These are phyloP conservation scores for Nicator chloris DNA, from an alignment of 2,113 vertebrate species.

Conservation along the genomic window DNA sequence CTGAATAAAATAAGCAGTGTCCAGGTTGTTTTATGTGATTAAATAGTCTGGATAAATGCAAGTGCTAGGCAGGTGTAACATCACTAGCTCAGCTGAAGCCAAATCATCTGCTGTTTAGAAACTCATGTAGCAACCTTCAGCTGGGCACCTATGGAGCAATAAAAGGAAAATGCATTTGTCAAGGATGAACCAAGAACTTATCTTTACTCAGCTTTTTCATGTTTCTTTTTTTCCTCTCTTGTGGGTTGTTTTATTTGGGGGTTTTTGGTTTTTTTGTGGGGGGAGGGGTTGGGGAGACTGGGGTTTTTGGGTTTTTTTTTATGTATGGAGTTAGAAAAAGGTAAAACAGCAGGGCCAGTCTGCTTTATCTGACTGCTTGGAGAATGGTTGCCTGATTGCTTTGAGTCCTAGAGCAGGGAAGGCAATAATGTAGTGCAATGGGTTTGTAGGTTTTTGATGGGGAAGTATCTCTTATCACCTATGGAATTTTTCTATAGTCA, in stretches of 20 bases:
- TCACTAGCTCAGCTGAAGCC: constrained; percentile 52
- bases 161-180: constrained; percentile 46
- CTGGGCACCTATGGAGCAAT: constrained; percentile 5
- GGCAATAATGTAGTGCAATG: background rate
- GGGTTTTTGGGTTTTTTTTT: background rate
- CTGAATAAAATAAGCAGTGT: background rate
- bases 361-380: constrained; percentile 44
- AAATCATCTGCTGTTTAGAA: constrained; percentile 62
- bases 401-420: constrained; percentile 51
- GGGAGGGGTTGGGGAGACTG: background rate
- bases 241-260: background rate
- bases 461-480: background rate
- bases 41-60: background rate
- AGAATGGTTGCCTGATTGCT: constrained; percentile 44
- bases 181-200: constrained; percentile 20
- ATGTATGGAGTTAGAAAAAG: constrained; percentile 8
- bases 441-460: constrained; percentile 31
- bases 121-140: constrained; percentile 52
- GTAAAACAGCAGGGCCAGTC: background rate
- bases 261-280: background rate
- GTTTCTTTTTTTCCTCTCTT: background rate
- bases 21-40: background rate
- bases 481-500: background rate
- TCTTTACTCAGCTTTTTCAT: background rate
- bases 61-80: background rate